phyloP scores from a whole-genome alignment of 2,888 invertebrate genomes.

The Erebia aethiops region DNA sequence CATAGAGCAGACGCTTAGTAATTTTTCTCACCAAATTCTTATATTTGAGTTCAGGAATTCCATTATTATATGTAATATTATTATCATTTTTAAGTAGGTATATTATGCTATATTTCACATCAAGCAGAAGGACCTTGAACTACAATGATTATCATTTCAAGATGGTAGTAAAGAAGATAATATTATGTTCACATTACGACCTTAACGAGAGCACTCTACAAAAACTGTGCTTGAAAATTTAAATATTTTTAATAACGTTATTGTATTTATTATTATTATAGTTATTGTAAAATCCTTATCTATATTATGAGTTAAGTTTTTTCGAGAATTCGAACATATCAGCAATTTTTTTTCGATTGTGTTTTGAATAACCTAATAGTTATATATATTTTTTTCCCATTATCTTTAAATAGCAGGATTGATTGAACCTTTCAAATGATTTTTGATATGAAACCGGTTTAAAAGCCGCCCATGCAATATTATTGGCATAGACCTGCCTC shows the following conservation, averaged over 20 bases:
- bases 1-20: slow-evolving; percentile 43
- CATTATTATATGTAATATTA: slow-evolving; percentile 26
- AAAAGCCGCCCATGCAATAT: background rate
- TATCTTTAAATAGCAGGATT: background rate
- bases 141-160: background rate
- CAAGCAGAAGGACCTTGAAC: slow-evolving; percentile 19
- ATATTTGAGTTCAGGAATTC: slow-evolving; percentile 10
- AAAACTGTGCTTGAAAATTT: too few species aligned
- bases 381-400: too few species aligned
- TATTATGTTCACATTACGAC: too few species aligned
- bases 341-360: too few species aligned
- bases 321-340: too few species aligned
- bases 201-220: too few species aligned
- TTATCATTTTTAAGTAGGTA: slow-evolving; percentile 9
- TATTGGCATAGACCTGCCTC: background rate
- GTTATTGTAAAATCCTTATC: too few species aligned
- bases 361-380: too few species aligned
- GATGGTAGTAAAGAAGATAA: too few species aligned
- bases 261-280: too few species aligned
- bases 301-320: too few species aligned
- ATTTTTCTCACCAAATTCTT: slow-evolving; percentile 39
- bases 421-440: background rate
- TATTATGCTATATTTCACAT: slow-evolving; percentile 18
- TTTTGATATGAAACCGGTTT: background rate
- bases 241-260: too few species aligned